Conservation (phyloP, 2,797 vertebrate genomes). For the Gastrophryne carolinensis region DNA sequence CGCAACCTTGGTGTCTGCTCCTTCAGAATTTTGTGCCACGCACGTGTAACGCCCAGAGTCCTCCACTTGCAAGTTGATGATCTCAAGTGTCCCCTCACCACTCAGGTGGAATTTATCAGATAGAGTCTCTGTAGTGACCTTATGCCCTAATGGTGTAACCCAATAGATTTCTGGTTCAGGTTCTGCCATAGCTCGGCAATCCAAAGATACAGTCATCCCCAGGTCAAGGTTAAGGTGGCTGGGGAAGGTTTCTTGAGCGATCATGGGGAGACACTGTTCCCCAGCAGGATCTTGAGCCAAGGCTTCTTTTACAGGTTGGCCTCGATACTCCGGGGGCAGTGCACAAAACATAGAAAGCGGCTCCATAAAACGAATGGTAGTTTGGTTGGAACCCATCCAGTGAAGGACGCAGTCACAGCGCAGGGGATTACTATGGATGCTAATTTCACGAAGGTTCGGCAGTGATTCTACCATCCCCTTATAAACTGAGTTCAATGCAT, state of each 20-base stretch:
- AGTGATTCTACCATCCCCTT: constrained; percentile 87
- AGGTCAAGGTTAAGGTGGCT: constrained; percentile 84
- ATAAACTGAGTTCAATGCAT: constrained; percentile 89
- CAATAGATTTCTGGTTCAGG: constrained; percentile 96
- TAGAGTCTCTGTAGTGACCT: constrained; percentile 80
- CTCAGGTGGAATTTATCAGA: constrained; percentile 89
- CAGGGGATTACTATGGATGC: constrained; percentile 93
- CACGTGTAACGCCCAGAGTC: constrained; percentile 92
- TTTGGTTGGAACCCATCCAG: constrained; percentile 93
- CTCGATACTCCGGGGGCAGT: constrained; percentile 83
- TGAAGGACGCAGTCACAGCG: constrained; percentile 92
- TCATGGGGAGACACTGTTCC: constrained; percentile 91
- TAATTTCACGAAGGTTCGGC: constrained; percentile 92
- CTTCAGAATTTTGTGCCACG: constrained; percentile 90
- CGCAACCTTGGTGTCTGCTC: constrained; percentile 88
- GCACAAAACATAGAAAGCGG: constrained; percentile 92
- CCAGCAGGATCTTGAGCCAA: constrained; percentile 73
- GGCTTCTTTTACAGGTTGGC: constrained; percentile 85
- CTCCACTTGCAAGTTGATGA: constrained; percentile 81
- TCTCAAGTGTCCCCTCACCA: constrained; percentile 85
- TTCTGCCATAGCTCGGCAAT: constrained; percentile 92
- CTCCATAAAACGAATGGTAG: constrained; percentile 93
- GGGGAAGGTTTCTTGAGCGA: constrained; percentile 87
- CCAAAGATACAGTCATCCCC: constrained; percentile 81
- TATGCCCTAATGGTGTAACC: constrained; percentile 92